Evolutionary conservation across 2,797 vertebrate species (phyloP).

Genomic region (Artibeus jamaicensis): DNA sequence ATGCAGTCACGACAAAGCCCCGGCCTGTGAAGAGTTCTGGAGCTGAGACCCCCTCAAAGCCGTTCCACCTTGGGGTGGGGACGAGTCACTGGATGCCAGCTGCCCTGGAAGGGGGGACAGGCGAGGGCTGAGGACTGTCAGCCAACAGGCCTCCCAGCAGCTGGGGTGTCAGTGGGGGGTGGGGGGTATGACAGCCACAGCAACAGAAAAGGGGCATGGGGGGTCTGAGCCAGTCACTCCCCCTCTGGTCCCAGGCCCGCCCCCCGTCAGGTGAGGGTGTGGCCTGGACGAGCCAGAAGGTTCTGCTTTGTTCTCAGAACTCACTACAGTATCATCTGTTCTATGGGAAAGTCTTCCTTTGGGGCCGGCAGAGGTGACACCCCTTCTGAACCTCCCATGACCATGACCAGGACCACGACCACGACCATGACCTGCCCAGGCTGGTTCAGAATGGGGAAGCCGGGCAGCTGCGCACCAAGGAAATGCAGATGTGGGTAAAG

Average conservation of each 20-base stretch:
- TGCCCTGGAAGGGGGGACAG: background rate
- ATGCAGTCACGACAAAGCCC: background rate
- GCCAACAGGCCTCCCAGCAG: background rate
- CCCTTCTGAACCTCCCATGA: background rate
- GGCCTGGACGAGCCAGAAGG: background rate
- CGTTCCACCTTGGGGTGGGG: background rate
- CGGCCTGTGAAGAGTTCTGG: background rate
- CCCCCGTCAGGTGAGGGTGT: background rate
- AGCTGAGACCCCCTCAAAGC: background rate
- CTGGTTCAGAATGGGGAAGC: background rate
- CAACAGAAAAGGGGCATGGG: background rate
- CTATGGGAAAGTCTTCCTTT: background rate
- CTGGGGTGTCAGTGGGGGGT: background rate
- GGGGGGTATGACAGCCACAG: too few species aligned
- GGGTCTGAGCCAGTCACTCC: rapidly evolving
- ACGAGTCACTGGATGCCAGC: background rate
- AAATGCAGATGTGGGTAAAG: background rate
- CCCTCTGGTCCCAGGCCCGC: background rate
- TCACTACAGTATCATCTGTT: background rate
- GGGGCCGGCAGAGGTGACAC: background rate
- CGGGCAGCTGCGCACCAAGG: background rate
- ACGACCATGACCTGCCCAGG: background rate
- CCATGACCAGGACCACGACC: background rate
- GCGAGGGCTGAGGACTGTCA: background rate
- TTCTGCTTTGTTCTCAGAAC: background rate